Evolutionary conservation across 2,888 invertebrate genomes (phyloP).

Genomic region (Hecatera dysodea): DNA sequence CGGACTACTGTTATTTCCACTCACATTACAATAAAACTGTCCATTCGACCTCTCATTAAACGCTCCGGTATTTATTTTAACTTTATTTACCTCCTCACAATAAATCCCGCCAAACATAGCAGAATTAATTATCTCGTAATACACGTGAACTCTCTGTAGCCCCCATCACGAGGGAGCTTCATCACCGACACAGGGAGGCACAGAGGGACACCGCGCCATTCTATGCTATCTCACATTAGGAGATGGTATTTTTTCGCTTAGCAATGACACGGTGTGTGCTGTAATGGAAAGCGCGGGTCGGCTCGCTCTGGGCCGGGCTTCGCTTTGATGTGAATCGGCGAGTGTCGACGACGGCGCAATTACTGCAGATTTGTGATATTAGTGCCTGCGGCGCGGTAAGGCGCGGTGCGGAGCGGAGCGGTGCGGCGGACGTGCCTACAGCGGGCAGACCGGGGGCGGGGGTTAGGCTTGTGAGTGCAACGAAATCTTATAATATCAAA

Average conservation of each 20-base stretch:
- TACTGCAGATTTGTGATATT: slow-evolving; percentile 64
- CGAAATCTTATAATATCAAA: slow-evolving; percentile 25
- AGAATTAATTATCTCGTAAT: slow-evolving; percentile 43
- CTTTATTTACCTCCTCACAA: slow-evolving; percentile 20
- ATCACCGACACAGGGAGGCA: not conserved
- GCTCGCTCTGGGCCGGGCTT: slow-evolving; percentile 21
- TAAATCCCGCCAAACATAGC: slow-evolving; percentile 40
- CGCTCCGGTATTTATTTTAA: slow-evolving; percentile 13
- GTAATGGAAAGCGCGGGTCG: slow-evolving; percentile 31
- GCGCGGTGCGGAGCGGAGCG: not conserved
- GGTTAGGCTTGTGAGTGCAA: slow-evolving; percentile 20
- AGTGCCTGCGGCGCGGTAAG: slow-evolving; percentile 53
- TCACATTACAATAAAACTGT: not conserved
- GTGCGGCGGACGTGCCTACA: not conserved
- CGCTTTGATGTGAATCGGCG: slow-evolving; percentile 52
- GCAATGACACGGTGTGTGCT: slow-evolving; percentile 14
- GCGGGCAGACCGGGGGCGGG: slow-evolving; percentile 13
- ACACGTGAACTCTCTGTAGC: slow-evolving; percentile 30
- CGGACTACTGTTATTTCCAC: not conserved
- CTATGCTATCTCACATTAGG: slow-evolving; percentile 3
- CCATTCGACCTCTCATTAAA: slow-evolving; percentile 9
- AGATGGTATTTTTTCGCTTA: slow-evolving; percentile 14
- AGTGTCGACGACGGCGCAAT: slow-evolving; percentile 56
- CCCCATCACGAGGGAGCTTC: slow-evolving; percentile 15
- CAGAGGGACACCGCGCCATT: slow-evolving; percentile 12